Percentiles rank a stretch among this genome's conserved stretches.
These are phyloP conservation scores for Narcine bancroftii DNA, from an alignment of 2,113 vertebrate genomes.

Conservation along the genomic window DNA sequence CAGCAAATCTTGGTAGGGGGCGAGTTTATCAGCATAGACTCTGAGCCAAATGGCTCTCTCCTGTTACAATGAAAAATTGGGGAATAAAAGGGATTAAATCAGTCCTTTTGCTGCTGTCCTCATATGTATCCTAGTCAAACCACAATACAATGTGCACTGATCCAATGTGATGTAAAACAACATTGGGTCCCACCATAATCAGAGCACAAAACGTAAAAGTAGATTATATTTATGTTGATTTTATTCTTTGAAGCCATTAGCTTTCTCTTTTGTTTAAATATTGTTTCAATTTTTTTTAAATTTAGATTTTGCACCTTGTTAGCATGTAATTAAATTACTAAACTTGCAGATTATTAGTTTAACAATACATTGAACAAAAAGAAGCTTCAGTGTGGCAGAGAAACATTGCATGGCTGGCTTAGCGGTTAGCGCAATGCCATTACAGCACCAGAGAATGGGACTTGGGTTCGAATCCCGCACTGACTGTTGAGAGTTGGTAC, in stretches of 20 bases:
- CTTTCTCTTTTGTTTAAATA: neutral
- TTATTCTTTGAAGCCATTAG: no score
- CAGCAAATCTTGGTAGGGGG: no score
- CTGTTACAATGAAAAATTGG: no score
- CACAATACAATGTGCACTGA: neutral
- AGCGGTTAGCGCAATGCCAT: no score
- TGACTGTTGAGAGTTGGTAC: no score
- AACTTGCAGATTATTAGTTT: neutral
- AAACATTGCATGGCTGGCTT: slow-evolving; percentile 9
- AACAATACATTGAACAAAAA: neutral
- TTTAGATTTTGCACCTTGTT: neutral
- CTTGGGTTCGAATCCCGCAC: no score
- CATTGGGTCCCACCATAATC: neutral
- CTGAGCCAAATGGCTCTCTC: no score
- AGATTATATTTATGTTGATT: neutral
- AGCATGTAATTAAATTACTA: neutral
- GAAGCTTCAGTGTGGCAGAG: neutral
- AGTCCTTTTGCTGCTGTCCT: neutral
- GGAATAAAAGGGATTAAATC: neutral
- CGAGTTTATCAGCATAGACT: no score
- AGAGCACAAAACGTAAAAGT: neutral
- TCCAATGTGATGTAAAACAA: neutral
- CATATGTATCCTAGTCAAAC: no score
- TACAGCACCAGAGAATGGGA: no score
- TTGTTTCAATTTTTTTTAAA: no score